Evolutionary conservation across 2,797 vertebrate species (phyloP), one percentile per base, ranked within the genome.

Genomic region (Odontamblyopus rebecca): DNA sequence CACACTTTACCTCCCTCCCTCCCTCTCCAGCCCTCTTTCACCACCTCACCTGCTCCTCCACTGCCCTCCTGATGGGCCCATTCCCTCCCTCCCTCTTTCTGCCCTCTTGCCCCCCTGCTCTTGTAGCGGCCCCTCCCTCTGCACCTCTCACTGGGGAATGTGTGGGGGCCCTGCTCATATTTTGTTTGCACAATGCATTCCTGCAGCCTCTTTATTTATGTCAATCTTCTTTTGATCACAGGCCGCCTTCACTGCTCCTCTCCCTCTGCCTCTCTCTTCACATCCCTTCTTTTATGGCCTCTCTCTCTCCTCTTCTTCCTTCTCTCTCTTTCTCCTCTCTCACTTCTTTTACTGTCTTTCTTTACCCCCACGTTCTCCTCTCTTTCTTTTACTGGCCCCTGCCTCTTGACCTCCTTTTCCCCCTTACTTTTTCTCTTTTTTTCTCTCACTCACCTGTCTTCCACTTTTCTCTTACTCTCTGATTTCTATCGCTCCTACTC

Each of bases 171-270:
- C 80, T 79, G 93, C 93, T 93, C 87, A 90, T 94, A 93, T 95
- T 94, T 94, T 95, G 90, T 92, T 90, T 95, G 89, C 94, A 91
- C 94, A 94, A 94, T 94, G 91, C 93, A 93, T 94, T 82, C 88
- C 93, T 95, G 92, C 91, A 89, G 92, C 91, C 93, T 94, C 94
- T 94, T 95, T 95, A 94, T 94, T 95, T 94, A 93, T 94, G 76
- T 90, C 88, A 89, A 94, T 95, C 93, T 87, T 93, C 83, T 91
- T 94, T 94, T 94, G 93, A 94, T 93, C 92, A 90, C 94, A 92
- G 85, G 93, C 91, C 75, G 84, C 92, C 95, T 93, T 95, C 78
- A 86, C 83, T 68, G 90, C 89, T 90, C 89, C 90, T 87, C 90
- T 84, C 85, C 90, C 90, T 44, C 23, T 23, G 5, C 83, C 90